These are phyloP conservation scores for Montipora capitata DNA, from an alignment of 92 coral and sea anemone species.

Conservation along the genomic window DNA sequence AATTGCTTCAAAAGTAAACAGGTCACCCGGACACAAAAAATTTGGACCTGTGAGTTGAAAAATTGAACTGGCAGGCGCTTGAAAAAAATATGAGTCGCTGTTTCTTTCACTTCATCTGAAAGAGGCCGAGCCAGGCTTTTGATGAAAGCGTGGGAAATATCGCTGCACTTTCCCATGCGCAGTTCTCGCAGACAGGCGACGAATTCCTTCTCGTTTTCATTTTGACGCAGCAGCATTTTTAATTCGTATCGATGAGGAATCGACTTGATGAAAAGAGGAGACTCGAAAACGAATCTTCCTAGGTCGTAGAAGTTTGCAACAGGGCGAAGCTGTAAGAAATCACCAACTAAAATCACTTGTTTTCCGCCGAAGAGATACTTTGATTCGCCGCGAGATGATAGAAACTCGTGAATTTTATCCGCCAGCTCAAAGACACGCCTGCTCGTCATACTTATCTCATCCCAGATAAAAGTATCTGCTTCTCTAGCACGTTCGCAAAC, in stretches of 20 bases:
- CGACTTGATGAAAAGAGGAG: slow-evolving; percentile 27
- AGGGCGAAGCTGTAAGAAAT: slow-evolving; percentile 22
- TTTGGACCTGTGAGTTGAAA: slow-evolving; percentile 52
- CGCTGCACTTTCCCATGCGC: slow-evolving; percentile 63
- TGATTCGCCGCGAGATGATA: too few relatives aligned
- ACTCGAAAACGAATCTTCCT: slow-evolving; percentile 38
- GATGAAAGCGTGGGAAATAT: slow-evolving; percentile 23
- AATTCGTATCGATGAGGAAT: slow-evolving; percentile 70
- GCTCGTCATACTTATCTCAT: slow-evolving; percentile 25
- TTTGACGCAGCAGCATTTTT: slow-evolving; percentile 41
- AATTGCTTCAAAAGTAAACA: slow-evolving; percentile 61
- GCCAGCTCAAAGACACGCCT: slow-evolving; percentile 48
- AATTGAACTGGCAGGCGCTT: slow-evolving; percentile 71
- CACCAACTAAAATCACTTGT: slow-evolving; percentile 60
- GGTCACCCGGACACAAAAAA: slow-evolving; percentile 60
- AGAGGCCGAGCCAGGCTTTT: slow-evolving; percentile 55
- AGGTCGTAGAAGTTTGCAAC: slow-evolving; percentile 32
- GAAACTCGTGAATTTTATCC: background rate
- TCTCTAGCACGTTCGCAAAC: slow-evolving; percentile 21
- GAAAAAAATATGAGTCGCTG: slow-evolving; percentile 65
- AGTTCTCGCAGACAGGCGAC: slow-evolving; percentile 45
- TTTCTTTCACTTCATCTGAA: slow-evolving; percentile 20
- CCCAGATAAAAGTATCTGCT: slow-evolving; percentile 67
- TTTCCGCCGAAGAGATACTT: too few relatives aligned
- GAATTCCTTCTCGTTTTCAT: slow-evolving; percentile 34